phyloP scores from a whole-genome alignment of 2,888 invertebrate species.

The Anarsia innoxiella region DNA sequence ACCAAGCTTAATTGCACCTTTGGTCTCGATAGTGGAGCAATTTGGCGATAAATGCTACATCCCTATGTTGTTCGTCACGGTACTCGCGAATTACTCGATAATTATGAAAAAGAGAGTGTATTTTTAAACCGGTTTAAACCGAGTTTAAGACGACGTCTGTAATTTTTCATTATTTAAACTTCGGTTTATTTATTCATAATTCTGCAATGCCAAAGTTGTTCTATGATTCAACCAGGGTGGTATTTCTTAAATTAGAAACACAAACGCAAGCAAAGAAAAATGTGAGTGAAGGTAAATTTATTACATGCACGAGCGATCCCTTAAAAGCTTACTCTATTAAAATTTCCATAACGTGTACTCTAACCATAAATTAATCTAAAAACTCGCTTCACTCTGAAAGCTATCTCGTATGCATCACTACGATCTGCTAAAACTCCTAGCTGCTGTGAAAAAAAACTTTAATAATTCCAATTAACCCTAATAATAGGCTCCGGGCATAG shows the following conservation, averaged over 20 bases:
- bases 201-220: no score
- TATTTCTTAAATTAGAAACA: constrained; percentile 15
- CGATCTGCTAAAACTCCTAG: constrained; percentile 61
- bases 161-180: no score
- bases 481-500: constrained; percentile 63
- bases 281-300: constrained; percentile 20
- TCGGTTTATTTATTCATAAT: no score
- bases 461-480: constrained; percentile 74
- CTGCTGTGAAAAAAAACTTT: constrained; percentile 60
- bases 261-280: constrained; percentile 18
- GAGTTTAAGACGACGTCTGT: no score
- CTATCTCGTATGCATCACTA: constrained; percentile 54
- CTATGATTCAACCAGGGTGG: constrained; percentile 5
- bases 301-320: constrained; percentile 16
- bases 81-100: constrained; percentile 50
- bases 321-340: constrained; percentile 42
- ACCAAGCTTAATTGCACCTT: constrained; percentile 39
- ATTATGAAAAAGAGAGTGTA: no score
- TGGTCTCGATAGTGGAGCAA: constrained; percentile 31
- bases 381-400: constrained; percentile 47
- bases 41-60: constrained; percentile 43
- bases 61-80: constrained; percentile 43
- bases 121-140: no score
- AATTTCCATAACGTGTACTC: constrained; percentile 54
- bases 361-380: constrained; percentile 61